Evolutionary conservation across 2,888 invertebrate species (phyloP).

Genomic region (Coleophora deauratella): DNA sequence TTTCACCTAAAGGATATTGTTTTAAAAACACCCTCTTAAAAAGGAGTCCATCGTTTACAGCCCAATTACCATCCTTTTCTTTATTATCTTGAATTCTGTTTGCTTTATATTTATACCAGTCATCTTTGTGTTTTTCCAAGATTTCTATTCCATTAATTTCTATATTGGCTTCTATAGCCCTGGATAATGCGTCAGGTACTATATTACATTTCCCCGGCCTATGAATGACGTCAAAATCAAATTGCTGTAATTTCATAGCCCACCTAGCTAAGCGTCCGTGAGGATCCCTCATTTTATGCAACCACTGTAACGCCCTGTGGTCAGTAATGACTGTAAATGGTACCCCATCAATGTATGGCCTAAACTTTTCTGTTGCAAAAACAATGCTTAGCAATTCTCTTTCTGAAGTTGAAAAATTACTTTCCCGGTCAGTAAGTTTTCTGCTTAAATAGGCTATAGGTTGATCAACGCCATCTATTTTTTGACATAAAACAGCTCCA

Average conservation of each 20-base stretch:
- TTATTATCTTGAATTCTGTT: background rate
- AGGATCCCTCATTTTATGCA: constrained; percentile 12
- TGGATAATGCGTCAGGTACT: constrained; percentile 7
- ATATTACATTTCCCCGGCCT: constrained; percentile 9
- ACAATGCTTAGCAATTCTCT: constrained; percentile 14
- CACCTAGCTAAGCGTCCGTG: constrained; percentile 13
- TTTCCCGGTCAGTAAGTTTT: constrained; percentile 2
- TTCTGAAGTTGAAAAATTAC: constrained; percentile 14
- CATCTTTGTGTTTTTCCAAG: background rate
- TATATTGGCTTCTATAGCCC: background rate
- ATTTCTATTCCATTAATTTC: constrained; percentile 1
- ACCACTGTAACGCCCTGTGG: constrained; percentile 11
- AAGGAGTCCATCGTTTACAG: constrained; percentile 1
- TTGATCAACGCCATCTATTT: constrained; percentile 8
- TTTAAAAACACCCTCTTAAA: constrained; percentile 8
- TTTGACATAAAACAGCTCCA: constrained; percentile 10
- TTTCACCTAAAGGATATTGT: constrained; percentile 10
- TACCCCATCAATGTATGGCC: constrained; percentile 11
- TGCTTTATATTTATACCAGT: constrained; percentile 1
- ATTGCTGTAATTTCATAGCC: too few species aligned
- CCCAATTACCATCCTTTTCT: background rate
- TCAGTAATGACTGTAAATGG: constrained; percentile 10
- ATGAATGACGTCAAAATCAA: constrained; percentile 11
- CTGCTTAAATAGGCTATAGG: constrained; percentile 12
- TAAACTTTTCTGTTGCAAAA: constrained; percentile 10